These are phyloP conservation scores for Hemibagrus guttatus DNA, from an alignment of 2,797 vertebrate genomes.

Conservation along the genomic window DNA sequence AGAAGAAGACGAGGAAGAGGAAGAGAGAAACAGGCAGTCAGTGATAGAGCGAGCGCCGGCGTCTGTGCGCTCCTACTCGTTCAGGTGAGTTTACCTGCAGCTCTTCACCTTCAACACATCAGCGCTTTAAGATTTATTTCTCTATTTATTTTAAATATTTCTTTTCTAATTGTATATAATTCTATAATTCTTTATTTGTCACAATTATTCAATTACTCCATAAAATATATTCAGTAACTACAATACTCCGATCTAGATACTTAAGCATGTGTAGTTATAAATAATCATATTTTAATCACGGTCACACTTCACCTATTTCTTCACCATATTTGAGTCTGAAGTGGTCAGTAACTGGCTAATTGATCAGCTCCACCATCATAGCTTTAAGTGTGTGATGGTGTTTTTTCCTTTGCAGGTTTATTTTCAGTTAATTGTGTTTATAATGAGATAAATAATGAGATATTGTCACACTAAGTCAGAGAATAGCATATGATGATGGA, in stretches of 20 bases:
- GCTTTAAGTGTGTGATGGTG: background rate
- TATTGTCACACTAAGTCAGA: background rate
- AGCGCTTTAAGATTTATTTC: background rate
- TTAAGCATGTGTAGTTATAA: background rate
- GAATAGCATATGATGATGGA: background rate
- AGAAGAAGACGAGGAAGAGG: slow-evolving; percentile 59
- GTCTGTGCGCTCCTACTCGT: slow-evolving; percentile 75
- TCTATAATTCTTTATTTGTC: background rate
- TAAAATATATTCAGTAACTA: no score
- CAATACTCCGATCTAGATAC: no score
- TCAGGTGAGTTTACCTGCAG: slow-evolving; percentile 67
- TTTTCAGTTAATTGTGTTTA: background rate
- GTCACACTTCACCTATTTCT: background rate
- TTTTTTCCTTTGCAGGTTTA: background rate
- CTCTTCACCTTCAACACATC: background rate
- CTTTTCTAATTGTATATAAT: background rate
- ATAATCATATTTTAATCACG: background rate
- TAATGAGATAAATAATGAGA: no score
- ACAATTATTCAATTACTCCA: no score
- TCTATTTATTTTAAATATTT: background rate
- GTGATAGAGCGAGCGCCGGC: slow-evolving; percentile 72
- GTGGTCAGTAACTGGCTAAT: no score
- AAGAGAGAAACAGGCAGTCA: slow-evolving; percentile 65
- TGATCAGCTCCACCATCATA: background rate
- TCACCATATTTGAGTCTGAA: background rate